Percentiles rank a stretch among this genome's conserved stretches.
These are phyloP conservation scores for Cotesia congregata DNA, from an alignment of 2,888 invertebrate genomes.

Conservation along the genomic window DNA sequence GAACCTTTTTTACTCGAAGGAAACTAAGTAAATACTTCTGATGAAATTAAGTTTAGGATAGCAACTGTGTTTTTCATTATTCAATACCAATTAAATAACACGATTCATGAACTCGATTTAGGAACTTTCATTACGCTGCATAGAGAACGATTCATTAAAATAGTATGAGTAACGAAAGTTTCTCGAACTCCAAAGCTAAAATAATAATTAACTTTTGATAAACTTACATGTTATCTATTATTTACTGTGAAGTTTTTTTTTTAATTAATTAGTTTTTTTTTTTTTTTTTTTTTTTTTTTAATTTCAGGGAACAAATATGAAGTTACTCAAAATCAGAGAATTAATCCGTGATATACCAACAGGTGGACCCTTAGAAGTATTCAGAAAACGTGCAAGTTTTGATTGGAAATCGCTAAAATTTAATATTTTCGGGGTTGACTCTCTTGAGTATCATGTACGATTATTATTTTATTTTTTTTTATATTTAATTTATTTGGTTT, in stretches of 20 bases:
- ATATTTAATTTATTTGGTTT: too few species aligned
- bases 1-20: not conserved
- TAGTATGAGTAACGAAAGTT: too few species aligned
- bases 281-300: not conserved
- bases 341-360: slow-evolving; percentile 79
- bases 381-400: slow-evolving; percentile 85
- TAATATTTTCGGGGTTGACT: slow-evolving; percentile 83
- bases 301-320: slow-evolving; percentile 35
- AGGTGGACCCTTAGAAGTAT: slow-evolving; percentile 85
- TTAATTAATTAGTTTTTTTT: slow-evolving; percentile 4
- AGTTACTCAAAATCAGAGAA: slow-evolving; percentile 60
- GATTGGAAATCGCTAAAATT: slow-evolving; percentile 89
- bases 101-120: not conserved
- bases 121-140: not conserved
- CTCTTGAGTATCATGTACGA: slow-evolving; percentile 83
- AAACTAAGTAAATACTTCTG: not conserved
- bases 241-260: not conserved
- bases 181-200: too few species aligned
- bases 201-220: too few species aligned
- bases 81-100: not conserved
- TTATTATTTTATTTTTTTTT: too few species aligned
- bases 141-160: not conserved
- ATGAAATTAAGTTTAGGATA: not conserved
- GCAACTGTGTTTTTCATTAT: not conserved
- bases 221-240: too few species aligned